A percentile compares a stretch with the other conserved stretches of the same genome.
phyloP scores from a whole-genome alignment of 2,797 vertebrate genomes.

The Setipinna tenuifilis region DNA sequence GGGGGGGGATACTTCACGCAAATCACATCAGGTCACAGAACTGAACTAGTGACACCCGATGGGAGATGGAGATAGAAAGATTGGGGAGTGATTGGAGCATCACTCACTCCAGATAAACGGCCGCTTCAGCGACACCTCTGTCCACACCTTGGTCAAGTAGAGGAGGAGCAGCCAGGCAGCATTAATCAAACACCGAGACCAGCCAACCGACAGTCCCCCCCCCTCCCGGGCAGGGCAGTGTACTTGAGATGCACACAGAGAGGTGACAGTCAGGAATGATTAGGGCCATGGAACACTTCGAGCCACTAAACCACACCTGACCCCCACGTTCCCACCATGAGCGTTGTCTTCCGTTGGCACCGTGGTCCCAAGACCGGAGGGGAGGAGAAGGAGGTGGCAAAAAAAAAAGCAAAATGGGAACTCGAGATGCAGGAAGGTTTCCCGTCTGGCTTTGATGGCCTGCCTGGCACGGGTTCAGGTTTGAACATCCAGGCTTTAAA shows the following conservation, averaged over 20 bases:
- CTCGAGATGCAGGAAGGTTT: not conserved
- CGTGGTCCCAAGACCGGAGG: not conserved
- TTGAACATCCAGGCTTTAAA: not conserved
- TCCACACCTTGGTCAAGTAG: not conserved
- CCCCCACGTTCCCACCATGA: not conserved
- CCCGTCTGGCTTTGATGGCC: not conserved
- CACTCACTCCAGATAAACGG: not conserved
- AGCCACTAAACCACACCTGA: constrained; percentile 3
- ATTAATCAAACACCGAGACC: not conserved
- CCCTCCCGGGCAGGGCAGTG: not conserved
- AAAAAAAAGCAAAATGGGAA: not conserved
- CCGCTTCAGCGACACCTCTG: not conserved
- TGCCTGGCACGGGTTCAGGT: not conserved
- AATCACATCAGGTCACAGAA: not conserved
- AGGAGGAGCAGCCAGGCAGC: not conserved
- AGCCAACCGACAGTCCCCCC: not conserved
- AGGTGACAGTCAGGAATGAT: not conserved
- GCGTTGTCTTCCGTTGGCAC: no score
- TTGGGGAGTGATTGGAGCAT: not conserved
- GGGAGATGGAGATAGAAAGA: not conserved
- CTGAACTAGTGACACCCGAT: not conserved
- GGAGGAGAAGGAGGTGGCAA: not conserved
- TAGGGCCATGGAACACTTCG: not conserved
- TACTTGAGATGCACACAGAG: not conserved
- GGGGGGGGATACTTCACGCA: not conserved